Evolutionary conservation across 1,140 invertebrate genomes (phyloP), one percentile per base, ranked within the genome.

Genomic region (Euura saliciscinereae): DNA sequence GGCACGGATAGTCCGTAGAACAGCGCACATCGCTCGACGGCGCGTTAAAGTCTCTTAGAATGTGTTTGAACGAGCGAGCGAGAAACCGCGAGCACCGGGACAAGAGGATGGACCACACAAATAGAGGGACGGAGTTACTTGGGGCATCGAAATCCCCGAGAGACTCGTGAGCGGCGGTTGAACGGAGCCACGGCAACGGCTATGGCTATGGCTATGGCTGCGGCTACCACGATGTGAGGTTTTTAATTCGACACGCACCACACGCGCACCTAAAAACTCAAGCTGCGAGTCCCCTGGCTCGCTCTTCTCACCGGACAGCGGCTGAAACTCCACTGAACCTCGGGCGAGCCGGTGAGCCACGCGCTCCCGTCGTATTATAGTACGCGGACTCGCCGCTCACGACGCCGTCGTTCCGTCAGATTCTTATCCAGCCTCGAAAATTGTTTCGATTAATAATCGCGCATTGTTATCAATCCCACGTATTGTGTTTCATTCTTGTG

Each of bases 231-330:
- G 28, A 28, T 28, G 28, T 28, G 51, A 59, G 51, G 28, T 28
- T 28, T 28, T 28, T 28, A 59, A 59, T 6, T 59, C 51, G 51
- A 59, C 51, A n/a, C 51, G 51, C 51, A 59, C 51, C 10, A 59
- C 3, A 59, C 51, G 51, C 51, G 51, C 51, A 59, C 51, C 51
- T n/a, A n/a, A n/a, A 8, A 59, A 59, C 6, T n/a, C 51, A n/a
- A 59, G 51, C 10, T 59, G 13, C 51, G 51, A 28, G 51, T 59
- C 51, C 8, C 51, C 51, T 59, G 8, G 51, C 51, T 59, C 51
- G 51, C 51, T 59, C 51, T 59, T 59, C 51, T 59, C 51, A 59
- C 8, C 51, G 51, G 51, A 59, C 51, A 59, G 51, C 51, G 51
- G 51, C 51, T 59, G 51, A 59, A 59, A 59, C 13, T n/a, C 51